phyloP scores from a whole-genome alignment of 2,888 invertebrate genomes.

The Drosophila subsilvestris region DNA sequence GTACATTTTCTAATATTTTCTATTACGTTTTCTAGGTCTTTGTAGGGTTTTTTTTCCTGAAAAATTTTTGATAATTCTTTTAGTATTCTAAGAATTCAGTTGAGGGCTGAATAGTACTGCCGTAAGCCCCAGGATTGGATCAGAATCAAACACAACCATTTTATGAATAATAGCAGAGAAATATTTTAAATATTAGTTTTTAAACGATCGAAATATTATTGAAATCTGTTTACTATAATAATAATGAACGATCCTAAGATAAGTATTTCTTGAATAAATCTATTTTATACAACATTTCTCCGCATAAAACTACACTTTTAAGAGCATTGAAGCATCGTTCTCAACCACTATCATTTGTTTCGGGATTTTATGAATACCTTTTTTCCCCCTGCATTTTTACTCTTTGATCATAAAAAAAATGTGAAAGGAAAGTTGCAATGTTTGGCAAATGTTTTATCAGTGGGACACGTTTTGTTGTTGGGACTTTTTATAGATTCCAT shows the following conservation, averaged over 20 bases:
- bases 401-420: slow-evolving; percentile 47
- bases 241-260: no score
- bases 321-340: neutral
- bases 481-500: slow-evolving; percentile 59
- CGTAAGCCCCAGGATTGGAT: no score
- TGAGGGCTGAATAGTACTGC: no score
- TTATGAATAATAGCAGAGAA: no score
- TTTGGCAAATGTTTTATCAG: slow-evolving; percentile 59
- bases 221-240: no score
- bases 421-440: slow-evolving; percentile 49
- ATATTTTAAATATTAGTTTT: no score
- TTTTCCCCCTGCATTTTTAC: slow-evolving; percentile 9
- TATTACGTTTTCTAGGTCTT: no score
- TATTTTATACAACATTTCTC: neutral
- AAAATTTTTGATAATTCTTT: neutral
- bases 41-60: no score
- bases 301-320: neutral
- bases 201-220: no score
- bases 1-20: no score
- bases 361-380: slow-evolving; percentile 51
- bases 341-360: neutral
- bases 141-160: no score
- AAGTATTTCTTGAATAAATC: no score
- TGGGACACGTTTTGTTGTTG: slow-evolving; percentile 58
- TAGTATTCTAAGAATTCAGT: neutral